Conservation (phyloP, 2,113 vertebrate species). For the Phrynocephalus versicolor region DNA sequence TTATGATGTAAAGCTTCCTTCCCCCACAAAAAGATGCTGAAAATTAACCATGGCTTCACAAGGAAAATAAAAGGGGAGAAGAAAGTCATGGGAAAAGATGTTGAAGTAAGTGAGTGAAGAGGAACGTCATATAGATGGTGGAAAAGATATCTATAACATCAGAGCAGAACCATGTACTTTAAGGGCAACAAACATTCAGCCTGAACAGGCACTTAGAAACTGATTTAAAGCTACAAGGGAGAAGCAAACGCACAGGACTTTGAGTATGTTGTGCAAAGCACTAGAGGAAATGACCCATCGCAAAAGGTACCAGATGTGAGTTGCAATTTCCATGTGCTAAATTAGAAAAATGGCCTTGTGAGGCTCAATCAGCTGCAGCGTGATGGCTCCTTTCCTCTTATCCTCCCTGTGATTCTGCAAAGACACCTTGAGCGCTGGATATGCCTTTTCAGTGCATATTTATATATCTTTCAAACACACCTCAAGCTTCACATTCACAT, state of each 20-base stretch:
- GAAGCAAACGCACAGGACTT: not conserved
- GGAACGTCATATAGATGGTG: too few relatives aligned
- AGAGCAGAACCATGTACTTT: too few relatives aligned
- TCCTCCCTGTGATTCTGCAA: too few relatives aligned
- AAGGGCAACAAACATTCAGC: too few relatives aligned
- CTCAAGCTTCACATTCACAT: not conserved
- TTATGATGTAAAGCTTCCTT: too few relatives aligned
- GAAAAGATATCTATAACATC: too few relatives aligned
- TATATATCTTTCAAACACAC: not conserved
- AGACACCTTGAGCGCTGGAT: not conserved
- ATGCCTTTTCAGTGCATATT: not conserved
- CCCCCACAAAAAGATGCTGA: too few relatives aligned
- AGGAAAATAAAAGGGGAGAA: too few relatives aligned
- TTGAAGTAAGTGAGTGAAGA: too few relatives aligned
- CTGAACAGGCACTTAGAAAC: too few relatives aligned
- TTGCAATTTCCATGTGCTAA: not conserved
- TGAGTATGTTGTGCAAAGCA: not conserved
- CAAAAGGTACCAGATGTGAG: not conserved
- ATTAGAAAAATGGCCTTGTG: not conserved
- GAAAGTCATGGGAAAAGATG: too few relatives aligned
- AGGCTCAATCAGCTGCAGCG: not conserved
- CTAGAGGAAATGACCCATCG: not conserved
- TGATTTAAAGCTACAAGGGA: not conserved
- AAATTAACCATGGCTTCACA: too few relatives aligned
- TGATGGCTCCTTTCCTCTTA: not conserved